phyloP scores from a whole-genome alignment of 1,140 invertebrate genomes.

The Brachionus plicatilis region DNA sequence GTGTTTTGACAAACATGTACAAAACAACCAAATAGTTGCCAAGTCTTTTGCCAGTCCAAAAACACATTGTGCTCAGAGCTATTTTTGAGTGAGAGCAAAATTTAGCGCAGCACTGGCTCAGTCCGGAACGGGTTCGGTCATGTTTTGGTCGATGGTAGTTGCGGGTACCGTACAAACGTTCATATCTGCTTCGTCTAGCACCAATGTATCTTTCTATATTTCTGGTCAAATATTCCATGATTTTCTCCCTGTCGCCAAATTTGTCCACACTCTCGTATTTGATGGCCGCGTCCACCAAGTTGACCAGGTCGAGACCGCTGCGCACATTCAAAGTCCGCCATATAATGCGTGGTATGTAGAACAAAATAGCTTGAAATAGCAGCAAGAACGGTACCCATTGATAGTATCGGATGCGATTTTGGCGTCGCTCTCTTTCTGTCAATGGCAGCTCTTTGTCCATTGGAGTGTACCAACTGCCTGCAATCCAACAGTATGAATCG shows the following conservation, averaged over 20 bases:
- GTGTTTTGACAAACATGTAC: conserved; percentile 58
- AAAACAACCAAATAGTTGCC: conserved; percentile 45
- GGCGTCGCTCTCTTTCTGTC: conserved; percentile 11
- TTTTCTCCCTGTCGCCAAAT: conserved; percentile 24
- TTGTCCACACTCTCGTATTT: conserved; percentile 38
- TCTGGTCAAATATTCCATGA: conserved; percentile 31
- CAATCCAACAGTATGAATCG: conserved; percentile 41
- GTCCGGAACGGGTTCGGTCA: neutral
- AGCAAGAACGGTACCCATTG: conserved; percentile 58
- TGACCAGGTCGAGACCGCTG: conserved; percentile 35
- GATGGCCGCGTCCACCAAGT: conserved; percentile 33
- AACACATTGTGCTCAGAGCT: conserved; percentile 2
- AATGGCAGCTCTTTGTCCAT: conserved; percentile 24
- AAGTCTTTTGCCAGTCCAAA: conserved; percentile 22
- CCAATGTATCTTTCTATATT: conserved; percentile 35
- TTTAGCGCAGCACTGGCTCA: neutral
- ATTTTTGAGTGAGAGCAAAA: neutral
- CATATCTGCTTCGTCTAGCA: conserved; percentile 31
- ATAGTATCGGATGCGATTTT: conserved; percentile 52
- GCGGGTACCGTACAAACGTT: conserved; percentile 5
- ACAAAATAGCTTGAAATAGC: conserved; percentile 54
- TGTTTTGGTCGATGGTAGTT: neutral
- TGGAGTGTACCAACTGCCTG: conserved; percentile 30
- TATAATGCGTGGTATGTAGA: conserved; percentile 52
- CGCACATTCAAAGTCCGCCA: conserved; percentile 47